These are phyloP conservation scores for Anorthoa munda DNA, from an alignment of 2,888 invertebrate genomes.

Conservation along the genomic window DNA sequence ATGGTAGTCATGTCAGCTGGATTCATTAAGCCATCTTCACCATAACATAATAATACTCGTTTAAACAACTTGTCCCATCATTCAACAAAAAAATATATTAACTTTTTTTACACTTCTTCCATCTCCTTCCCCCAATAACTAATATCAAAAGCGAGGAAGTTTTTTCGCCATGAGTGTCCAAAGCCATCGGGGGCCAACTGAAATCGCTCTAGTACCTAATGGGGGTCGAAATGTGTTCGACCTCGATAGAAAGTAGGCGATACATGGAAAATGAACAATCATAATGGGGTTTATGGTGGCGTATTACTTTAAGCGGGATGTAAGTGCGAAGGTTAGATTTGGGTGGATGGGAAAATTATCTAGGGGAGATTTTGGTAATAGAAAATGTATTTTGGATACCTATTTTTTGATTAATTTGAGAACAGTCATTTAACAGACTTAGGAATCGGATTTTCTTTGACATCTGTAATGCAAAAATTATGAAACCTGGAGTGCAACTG, in stretches of 20 bases:
- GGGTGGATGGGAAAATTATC: conserved; percentile 26
- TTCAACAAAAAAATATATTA: not conserved
- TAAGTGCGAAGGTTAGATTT: conserved; percentile 45
- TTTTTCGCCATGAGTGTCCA: conserved; percentile 46
- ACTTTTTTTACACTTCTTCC: not conserved
- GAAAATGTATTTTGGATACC: not conserved
- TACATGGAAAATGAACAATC: conserved; percentile 65
- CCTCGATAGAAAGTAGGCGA: conserved; percentile 65
- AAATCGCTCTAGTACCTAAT: conserved; percentile 60
- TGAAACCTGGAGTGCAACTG: not conserved
- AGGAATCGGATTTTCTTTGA: no score
- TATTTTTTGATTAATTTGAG: not conserved
- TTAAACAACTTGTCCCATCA: not conserved
- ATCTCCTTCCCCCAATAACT: conserved; percentile 27
- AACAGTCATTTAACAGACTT: not conserved
- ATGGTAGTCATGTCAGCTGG: no score
- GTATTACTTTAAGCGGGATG: conserved; percentile 55
- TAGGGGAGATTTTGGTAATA: not conserved
- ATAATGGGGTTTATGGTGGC: conserved; percentile 63
- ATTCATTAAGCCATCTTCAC: no score
- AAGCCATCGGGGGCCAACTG: conserved; percentile 37
- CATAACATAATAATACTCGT: no score
- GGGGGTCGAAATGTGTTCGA: conserved; percentile 64
- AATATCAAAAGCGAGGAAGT: conserved; percentile 34
- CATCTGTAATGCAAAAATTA: no score